Conservation (phyloP, 2,797 vertebrate genomes). For the Anguilla marmorata region DNA sequence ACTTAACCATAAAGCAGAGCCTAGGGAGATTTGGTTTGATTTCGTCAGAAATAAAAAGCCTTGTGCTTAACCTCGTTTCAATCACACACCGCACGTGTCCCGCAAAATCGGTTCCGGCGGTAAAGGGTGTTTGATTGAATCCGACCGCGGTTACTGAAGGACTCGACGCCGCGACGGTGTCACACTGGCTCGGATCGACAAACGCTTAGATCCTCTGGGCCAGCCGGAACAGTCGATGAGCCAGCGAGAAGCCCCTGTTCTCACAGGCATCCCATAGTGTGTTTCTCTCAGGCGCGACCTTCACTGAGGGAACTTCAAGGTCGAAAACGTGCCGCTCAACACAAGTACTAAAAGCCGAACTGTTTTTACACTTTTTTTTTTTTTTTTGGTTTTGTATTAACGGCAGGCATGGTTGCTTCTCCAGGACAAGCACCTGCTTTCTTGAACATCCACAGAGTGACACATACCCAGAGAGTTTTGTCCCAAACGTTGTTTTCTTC, state of each 20-base stretch:
- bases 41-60: background rate
- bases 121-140: background rate
- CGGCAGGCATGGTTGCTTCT: background rate
- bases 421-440: background rate
- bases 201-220: constrained; percentile 43
- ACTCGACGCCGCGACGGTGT: background rate
- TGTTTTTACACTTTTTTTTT: background rate
- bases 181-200: constrained; percentile 45
- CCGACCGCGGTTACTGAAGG: background rate
- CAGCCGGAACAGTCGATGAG: constrained; percentile 43
- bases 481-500: background rate
- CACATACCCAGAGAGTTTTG: background rate
- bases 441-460: background rate
- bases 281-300: constrained; percentile 35
- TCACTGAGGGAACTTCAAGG: constrained; percentile 30
- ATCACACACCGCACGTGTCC: too few species aligned
- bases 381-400: background rate
- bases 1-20: too few species aligned
- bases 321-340: background rate
- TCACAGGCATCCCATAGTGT: constrained; percentile 35
- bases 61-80: background rate
- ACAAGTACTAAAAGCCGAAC: constrained; percentile 9
- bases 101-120: background rate
- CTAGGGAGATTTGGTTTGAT: background rate
- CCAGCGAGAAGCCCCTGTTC: constrained; percentile 41